Conservation (phyloP, 92 coral and sea anemone species). For the Epizoanthus illoricatus region DNA sequence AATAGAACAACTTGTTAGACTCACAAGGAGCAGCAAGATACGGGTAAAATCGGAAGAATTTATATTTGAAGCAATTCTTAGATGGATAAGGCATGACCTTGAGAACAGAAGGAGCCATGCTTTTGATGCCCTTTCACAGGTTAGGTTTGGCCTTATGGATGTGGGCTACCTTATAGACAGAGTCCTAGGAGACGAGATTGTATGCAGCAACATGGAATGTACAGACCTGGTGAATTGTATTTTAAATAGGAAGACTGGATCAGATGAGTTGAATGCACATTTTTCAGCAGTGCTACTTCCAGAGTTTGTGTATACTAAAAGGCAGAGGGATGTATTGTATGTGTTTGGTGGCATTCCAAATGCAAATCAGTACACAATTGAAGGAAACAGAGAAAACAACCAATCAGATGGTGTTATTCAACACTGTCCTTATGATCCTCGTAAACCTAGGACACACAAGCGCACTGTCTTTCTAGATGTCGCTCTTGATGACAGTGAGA, state of each 20-base stretch:
- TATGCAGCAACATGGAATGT: conserved; percentile 29
- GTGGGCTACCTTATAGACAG: conserved; percentile 27
- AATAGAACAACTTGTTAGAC: conserved; percentile 39
- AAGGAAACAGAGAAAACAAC: conserved; percentile 12
- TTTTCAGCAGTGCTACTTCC: background rate
- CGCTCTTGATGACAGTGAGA: conserved; percentile 19
- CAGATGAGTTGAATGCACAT: background rate
- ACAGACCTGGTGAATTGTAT: conserved; percentile 19
- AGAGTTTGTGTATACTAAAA: conserved; percentile 25
- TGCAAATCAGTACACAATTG: conserved; percentile 23
- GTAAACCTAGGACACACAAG: conserved; percentile 26
- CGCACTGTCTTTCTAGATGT: conserved; percentile 25
- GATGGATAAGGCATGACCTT: conserved; percentile 61
- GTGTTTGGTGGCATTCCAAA: conserved; percentile 52
- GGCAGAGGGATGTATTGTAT: conserved; percentile 53
- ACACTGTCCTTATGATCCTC: conserved; percentile 24
- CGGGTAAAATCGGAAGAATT: conserved; percentile 63
- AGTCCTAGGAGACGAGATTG: conserved; percentile 42
- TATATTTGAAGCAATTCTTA: conserved; percentile 60
- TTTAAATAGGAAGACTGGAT: background rate
- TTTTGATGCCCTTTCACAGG: conserved; percentile 48
- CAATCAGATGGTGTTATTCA: background rate
- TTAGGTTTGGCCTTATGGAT: conserved; percentile 55
- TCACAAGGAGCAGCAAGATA: conserved; percentile 53
- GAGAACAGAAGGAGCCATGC: conserved; percentile 47